Conservation (phyloP, 1,140 invertebrate species). For the Polyergus mexicanus region DNA sequence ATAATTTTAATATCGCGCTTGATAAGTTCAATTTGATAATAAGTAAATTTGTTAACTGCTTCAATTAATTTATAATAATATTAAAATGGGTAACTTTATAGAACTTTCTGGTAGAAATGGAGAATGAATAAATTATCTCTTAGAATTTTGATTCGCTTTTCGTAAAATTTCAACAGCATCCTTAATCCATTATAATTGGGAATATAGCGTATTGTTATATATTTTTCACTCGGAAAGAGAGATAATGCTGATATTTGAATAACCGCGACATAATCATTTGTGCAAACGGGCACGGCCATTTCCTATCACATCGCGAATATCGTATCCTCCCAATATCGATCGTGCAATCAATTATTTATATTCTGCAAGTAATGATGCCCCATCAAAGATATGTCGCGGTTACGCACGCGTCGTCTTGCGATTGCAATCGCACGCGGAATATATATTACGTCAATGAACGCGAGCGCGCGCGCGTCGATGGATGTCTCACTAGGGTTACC, state of each 20-base stretch:
- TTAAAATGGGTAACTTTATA: conserved; percentile 39
- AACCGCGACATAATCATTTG: conserved; percentile 28
- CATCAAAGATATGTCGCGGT: conserved; percentile 37
- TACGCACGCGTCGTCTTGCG: conserved; percentile 48
- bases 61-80: conserved; percentile 30
- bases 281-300: neutral
- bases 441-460: conserved; percentile 72
- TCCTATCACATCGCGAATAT: neutral
- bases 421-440: conserved; percentile 64
- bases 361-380: conserved; percentile 11
- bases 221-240: conserved; percentile 24
- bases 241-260: conserved; percentile 44
- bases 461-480: too few species aligned
- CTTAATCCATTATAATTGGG: neutral
- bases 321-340: conserved; percentile 24
- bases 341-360: conserved; percentile 30
- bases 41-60: conserved; percentile 1
- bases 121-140: conserved; percentile 42
- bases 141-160: neutral
- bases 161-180: conserved; percentile 1
- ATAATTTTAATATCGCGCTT: conserved; percentile 8
- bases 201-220: neutral
- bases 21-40: conserved; percentile 8
- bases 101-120: neutral
- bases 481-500: conserved; percentile 66